A percentile compares a stretch with the other conserved stretches of the same genome.
phyloP scores from a whole-genome alignment of 2,797 vertebrate genomes.

The Petrocephalus sullivani region DNA sequence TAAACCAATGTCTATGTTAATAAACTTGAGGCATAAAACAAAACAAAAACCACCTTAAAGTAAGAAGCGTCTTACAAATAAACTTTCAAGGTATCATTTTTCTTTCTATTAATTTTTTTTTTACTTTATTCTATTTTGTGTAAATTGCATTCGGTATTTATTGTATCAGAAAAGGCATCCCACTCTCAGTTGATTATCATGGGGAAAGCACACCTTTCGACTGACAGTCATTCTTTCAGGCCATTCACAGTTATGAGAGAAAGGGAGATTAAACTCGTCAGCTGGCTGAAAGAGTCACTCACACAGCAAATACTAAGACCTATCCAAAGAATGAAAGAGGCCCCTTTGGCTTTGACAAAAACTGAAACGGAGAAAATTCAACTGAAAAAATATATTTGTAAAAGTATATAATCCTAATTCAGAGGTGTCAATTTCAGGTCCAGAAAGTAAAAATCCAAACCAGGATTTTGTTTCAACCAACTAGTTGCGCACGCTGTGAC shows the following conservation, averaged over 20 bases:
- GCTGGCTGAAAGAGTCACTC: background rate
- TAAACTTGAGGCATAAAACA: slow-evolving; percentile 76
- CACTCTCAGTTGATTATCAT: slow-evolving; percentile 23
- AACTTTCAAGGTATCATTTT: slow-evolving; percentile 75
- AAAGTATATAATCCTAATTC: background rate
- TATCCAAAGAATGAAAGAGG: background rate
- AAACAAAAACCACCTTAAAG: slow-evolving; percentile 85
- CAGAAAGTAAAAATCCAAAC: too few species aligned
- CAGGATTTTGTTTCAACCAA: too few species aligned
- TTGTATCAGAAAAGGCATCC: slow-evolving; percentile 86
- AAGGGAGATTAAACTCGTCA: background rate
- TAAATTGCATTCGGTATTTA: slow-evolving; percentile 84
- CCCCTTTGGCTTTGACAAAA: slow-evolving; percentile 14
- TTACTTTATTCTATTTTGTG: slow-evolving; percentile 84
- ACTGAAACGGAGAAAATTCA: background rate
- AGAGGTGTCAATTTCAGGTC: too few species aligned
- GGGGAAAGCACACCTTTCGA: background rate
- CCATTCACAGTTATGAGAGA: slow-evolving; percentile 55
- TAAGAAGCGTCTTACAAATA: slow-evolving; percentile 68
- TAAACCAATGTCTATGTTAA: slow-evolving; percentile 76
- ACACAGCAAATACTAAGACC: background rate
- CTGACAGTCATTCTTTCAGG: slow-evolving; percentile 62
- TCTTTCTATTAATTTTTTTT: slow-evolving; percentile 65
- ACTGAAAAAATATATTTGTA: background rate
- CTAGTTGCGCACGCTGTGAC: too few species aligned